phyloP scores from a whole-genome alignment of 2,113 vertebrate species.

The Nycticryphes semicollaris region DNA sequence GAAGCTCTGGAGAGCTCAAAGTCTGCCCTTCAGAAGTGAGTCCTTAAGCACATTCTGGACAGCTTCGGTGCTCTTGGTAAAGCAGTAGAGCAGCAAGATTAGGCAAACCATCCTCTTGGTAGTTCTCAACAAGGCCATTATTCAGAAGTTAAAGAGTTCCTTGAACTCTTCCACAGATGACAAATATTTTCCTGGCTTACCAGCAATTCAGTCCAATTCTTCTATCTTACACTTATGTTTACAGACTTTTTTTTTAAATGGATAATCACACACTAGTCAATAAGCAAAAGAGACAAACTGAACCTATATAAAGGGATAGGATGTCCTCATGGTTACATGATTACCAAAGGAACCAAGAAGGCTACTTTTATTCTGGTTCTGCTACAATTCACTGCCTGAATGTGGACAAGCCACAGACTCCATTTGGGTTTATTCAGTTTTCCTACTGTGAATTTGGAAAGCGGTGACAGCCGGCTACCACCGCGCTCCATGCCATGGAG shows the following conservation, averaged over 20 bases:
- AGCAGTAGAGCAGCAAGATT: not conserved
- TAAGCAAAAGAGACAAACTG: not conserved
- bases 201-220: not conserved
- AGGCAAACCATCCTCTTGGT: not conserved
- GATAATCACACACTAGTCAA: not conserved
- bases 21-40: not conserved
- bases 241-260: not conserved
- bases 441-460: not conserved
- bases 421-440: not conserved
- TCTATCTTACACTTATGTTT: not conserved
- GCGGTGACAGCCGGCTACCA: not conserved
- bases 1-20: not conserved
- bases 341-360: not conserved
- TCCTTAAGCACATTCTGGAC: not conserved
- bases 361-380: not conserved
- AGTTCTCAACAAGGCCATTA: not conserved
- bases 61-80: not conserved
- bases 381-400: not conserved
- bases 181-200: not conserved
- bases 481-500: not conserved
- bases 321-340: not conserved
- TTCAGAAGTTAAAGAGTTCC: not conserved
- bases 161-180: not conserved
- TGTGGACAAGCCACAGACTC: not conserved
- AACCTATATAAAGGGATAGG: accelerated